Evolutionary conservation across 2,797 vertebrate species (phyloP).

Genomic region (Peromyscus aztecus): DNA sequence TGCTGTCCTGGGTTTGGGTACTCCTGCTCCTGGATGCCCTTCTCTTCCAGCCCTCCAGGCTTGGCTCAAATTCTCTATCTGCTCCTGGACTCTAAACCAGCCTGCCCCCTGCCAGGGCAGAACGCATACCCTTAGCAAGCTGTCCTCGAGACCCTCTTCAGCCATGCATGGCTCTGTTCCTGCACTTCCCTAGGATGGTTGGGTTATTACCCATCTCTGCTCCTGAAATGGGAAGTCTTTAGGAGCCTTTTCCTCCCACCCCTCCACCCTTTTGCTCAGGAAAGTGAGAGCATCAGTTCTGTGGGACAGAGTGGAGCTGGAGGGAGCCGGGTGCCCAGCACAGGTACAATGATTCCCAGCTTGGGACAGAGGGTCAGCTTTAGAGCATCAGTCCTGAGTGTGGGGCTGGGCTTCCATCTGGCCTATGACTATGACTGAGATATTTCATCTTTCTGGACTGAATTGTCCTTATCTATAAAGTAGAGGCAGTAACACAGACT

Average conservation of each 20-base stretch:
- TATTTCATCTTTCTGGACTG: not conserved
- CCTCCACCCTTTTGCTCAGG: not conserved
- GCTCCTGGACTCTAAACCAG: not conserved
- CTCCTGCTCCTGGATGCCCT: not conserved
- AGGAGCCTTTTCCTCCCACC: not conserved
- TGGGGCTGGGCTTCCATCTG: not conserved
- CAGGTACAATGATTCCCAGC: not conserved
- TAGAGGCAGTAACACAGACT: not conserved
- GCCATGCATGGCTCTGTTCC: accelerated
- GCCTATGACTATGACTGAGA: not conserved
- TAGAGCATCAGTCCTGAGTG: too few relatives aligned
- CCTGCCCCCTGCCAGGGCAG: not conserved
- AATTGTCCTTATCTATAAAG: not conserved
- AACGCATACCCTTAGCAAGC: not conserved
- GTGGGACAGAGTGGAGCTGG: not conserved
- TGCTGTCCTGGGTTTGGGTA: not conserved
- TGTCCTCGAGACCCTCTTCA: not conserved
- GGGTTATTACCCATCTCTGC: not conserved
- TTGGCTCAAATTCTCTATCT: not conserved
- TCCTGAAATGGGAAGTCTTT: not conserved
- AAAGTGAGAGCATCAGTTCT: not conserved
- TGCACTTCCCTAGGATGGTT: not conserved
- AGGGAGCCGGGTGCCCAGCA: not conserved
- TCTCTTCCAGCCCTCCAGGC: not conserved
- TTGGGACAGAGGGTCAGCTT: not conserved